Evolutionary conservation across 2,113 vertebrate species (phyloP).

Genomic region (Bothrops jararaca): DNA sequence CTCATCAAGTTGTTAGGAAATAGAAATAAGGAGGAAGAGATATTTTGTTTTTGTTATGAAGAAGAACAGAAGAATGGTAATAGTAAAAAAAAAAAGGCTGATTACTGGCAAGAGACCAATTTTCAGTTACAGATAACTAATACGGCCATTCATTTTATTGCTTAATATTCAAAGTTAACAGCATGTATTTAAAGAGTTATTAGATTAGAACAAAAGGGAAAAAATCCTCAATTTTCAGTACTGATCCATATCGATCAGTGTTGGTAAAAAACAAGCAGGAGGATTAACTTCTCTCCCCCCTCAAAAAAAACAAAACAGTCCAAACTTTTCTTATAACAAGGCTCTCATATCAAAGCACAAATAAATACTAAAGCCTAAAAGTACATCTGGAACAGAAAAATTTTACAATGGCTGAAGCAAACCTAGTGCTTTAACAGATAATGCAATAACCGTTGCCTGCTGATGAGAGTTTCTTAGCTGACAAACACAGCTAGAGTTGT

Average conservation of each 20-base stretch:
- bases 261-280: conserved; percentile 41
- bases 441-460: conserved; percentile 34
- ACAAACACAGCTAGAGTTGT: background rate
- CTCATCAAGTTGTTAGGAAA: conserved; percentile 12
- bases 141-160: conserved; percentile 38
- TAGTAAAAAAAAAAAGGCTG: conserved; percentile 19
- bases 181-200: background rate
- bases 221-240: background rate
- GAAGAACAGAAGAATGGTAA: conserved; percentile 15
- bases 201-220: background rate
- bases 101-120: conserved; percentile 29
- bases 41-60: conserved; percentile 19
- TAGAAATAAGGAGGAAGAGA: background rate
- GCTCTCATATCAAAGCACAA: conserved; percentile 50
- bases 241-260: conserved; percentile 18
- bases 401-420: conserved; percentile 41
- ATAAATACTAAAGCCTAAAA: conserved; percentile 49
- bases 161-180: conserved; percentile 35
- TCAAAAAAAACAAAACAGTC: conserved; percentile 30
- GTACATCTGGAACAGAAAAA: conserved; percentile 42
- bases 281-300: conserved; percentile 24
- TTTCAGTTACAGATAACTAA: conserved; percentile 30
- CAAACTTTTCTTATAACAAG: conserved; percentile 32
- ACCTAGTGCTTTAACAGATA: conserved; percentile 37
- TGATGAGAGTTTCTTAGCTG: conserved; percentile 42